These are phyloP conservation scores for Darevskia mixta DNA, from an alignment of 2,797 vertebrate genomes.

Conservation along the genomic window DNA sequence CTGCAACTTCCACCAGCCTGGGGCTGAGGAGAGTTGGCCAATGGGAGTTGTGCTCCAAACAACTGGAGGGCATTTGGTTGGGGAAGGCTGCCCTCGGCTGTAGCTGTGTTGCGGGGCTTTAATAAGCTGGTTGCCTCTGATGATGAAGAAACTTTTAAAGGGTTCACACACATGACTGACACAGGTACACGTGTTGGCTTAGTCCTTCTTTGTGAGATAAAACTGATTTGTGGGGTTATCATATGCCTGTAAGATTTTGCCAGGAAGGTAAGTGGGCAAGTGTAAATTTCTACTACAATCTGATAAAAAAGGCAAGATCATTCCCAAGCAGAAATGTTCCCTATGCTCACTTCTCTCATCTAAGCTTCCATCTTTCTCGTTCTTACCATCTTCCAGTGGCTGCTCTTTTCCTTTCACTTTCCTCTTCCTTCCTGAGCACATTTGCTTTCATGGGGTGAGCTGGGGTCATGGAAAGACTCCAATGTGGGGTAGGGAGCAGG, in stretches of 20 bases:
- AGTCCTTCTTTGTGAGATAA: not conserved
- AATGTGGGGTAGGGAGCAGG: not conserved
- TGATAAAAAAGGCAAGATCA: not conserved
- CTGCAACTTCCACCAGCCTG: too few relatives aligned
- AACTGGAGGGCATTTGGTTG: too few relatives aligned
- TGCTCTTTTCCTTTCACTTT: not conserved
- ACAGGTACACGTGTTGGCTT: too few relatives aligned
- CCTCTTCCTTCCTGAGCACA: not conserved
- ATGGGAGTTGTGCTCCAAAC: too few relatives aligned
- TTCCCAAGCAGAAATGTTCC: too few relatives aligned
- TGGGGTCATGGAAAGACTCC: not conserved
- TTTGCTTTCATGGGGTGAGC: too few relatives aligned
- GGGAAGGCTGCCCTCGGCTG: too few relatives aligned
- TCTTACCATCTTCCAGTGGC: not conserved
- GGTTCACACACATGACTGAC: not conserved
- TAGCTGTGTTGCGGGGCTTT: not conserved
- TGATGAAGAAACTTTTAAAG: not conserved
- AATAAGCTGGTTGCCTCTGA: not conserved
- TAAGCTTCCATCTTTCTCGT: not conserved
- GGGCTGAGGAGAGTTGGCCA: too few relatives aligned
- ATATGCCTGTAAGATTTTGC: not conserved
- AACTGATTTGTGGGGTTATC: not conserved
- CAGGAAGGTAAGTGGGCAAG: not conserved
- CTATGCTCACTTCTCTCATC: not conserved
- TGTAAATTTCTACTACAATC: not conserved